phyloP scores from a whole-genome alignment of 1,140 invertebrate species.

The Drosophila guanche region DNA sequence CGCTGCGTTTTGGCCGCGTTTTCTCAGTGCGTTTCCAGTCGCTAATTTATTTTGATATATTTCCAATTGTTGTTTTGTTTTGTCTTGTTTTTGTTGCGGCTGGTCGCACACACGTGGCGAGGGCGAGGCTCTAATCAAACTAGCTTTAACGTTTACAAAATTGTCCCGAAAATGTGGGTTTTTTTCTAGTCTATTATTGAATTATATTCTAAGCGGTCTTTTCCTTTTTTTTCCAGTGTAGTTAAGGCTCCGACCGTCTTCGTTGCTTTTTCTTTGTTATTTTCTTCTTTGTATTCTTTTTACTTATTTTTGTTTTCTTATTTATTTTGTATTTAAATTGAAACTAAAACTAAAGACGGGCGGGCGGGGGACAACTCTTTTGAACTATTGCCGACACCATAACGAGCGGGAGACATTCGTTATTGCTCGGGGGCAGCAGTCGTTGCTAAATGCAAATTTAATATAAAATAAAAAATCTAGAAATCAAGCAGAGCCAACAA shows the following conservation, averaged over 20 bases:
- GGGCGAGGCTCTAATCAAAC: constrained; percentile 21
- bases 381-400: constrained; percentile 74
- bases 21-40: constrained; percentile 15
- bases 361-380: constrained; percentile 43
- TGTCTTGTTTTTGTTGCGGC: constrained; percentile 18
- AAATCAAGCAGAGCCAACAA: background rate
- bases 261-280: constrained; percentile 1
- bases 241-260: background rate
- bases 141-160: constrained; percentile 12
- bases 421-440: constrained; percentile 18
- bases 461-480: constrained; percentile 34
- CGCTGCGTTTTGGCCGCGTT: constrained; percentile 55
- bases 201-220: too few relatives aligned
- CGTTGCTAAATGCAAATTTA: constrained; percentile 76
- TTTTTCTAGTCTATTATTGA: too few relatives aligned
- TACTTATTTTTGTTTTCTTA: constrained; percentile 15
- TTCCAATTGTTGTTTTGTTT: background rate
- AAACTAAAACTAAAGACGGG: constrained; percentile 46
- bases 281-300: constrained; percentile 11
- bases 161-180: constrained; percentile 12
- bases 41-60: constrained; percentile 12
- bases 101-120: constrained; percentile 35
- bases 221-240: too few relatives aligned
- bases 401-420: constrained; percentile 61
- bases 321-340: constrained; percentile 68